Conservation (phyloP, 2,888 invertebrate genomes). For the Netelia virgata region DNA sequence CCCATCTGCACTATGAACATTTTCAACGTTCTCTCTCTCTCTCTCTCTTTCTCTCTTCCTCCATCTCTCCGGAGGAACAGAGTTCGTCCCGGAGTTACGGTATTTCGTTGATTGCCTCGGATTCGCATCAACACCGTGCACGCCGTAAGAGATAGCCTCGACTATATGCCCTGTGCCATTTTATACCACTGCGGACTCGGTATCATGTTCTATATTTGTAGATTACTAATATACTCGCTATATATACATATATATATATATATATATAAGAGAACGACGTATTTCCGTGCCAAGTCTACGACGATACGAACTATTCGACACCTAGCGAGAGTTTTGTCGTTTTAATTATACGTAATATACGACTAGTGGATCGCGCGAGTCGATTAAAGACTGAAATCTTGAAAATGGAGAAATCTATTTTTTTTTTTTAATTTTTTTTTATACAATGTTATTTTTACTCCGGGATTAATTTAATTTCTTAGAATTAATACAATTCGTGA, state of each 20-base stretch:
- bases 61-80: conserved; percentile 53
- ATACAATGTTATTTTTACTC: too few relatives aligned
- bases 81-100: conserved; percentile 74
- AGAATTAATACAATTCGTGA: too few relatives aligned
- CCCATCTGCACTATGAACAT: conserved; percentile 44
- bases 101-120: conserved; percentile 80
- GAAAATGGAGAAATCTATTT: too few relatives aligned
- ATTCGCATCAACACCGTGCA: conserved; percentile 70
- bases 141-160: conserved; percentile 36
- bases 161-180: conserved; percentile 29
- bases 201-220: conserved; percentile 30
- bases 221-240: conserved; percentile 28
- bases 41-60: not conserved
- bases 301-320: conserved; percentile 34
- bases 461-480: too few relatives aligned
- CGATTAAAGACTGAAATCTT: not conserved
- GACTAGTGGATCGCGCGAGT: conserved; percentile 18
- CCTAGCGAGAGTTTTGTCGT: conserved; percentile 34
- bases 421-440: too few relatives aligned
- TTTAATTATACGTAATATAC: conserved; percentile 43
- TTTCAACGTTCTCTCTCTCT: conserved; percentile 32
- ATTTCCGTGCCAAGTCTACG: conserved; percentile 28
- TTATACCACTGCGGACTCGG: conserved; percentile 36
- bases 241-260: not conserved
- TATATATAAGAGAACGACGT: conserved; percentile 9